Evolutionary conservation across 2,888 invertebrate genomes (phyloP).

Genomic region (Clusia tigrina): DNA sequence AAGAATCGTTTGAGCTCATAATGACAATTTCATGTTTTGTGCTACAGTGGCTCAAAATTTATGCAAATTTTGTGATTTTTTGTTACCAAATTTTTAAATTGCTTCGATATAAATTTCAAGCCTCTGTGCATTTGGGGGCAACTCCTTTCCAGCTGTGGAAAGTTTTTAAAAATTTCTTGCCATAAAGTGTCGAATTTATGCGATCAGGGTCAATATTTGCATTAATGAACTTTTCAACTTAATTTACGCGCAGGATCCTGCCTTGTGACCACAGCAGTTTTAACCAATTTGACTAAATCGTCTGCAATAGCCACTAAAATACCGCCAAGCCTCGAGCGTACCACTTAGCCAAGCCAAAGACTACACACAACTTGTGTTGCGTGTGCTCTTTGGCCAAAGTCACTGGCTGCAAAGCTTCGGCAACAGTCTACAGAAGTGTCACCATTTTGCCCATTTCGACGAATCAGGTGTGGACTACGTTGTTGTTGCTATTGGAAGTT

Average conservation of each 20-base stretch:
- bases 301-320: background rate
- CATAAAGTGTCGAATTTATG: background rate
- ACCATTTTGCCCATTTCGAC: background rate
- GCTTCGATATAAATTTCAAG: background rate
- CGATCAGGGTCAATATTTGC: conserved; percentile 47
- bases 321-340: background rate
- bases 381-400: background rate
- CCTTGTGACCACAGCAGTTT: background rate
- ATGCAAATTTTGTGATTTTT: conserved; percentile 19
- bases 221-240: conserved; percentile 33
- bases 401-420: conserved; percentile 1
- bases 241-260: background rate
- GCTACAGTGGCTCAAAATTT: conserved; percentile 17
- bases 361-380: background rate
- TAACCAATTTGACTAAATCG: no score
- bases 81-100: background rate
- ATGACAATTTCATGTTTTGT: conserved; percentile 17
- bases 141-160: background rate
- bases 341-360: background rate
- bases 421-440: background rate
- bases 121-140: background rate
- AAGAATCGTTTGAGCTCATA: background rate
- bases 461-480: conserved; percentile 6
- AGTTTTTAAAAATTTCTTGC: background rate
- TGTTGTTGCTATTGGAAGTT: background rate